Base-by-base conservation (phyloP, 2,113 vertebrate genomes). In the Macrotus californicus region DNA sequence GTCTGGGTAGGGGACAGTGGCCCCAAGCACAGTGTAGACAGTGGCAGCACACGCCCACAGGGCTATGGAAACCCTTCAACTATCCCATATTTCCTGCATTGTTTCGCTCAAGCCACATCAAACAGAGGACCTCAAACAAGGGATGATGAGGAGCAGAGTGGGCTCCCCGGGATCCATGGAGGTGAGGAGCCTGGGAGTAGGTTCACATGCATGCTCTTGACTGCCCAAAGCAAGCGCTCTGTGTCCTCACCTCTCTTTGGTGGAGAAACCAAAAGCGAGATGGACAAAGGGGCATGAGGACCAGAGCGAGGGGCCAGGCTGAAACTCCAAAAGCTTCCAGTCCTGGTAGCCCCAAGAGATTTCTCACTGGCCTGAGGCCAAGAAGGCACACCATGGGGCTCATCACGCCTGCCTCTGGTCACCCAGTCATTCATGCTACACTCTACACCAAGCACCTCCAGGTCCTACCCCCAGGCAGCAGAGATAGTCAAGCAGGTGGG, bases 391-490 rank as follows among this genome's bases (percentile, higher is more conserved):
- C 11, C 11, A 3, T 5, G 1, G 1, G 12, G 16, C 61, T 48
- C 9, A 3, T 2, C 19, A 5, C 5, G 2, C 46, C 11, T 2
- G 2, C 18, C 79, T 67, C 69, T 14, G 1, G 43, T 31, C 46
- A 52, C 48, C 22, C 5, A n/a, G 31, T 21, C 59, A 0, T 4
- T 67, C 10, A 1, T 6, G 3, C 26, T 7, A 1, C 1, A 0
- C 52, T 31, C 6, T 18, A 36, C 16, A 7, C 31, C 1, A 7
- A 48, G 36, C 10, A 26, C 21, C 21, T 8, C 56, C 5, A 3
- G 61, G 12, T 0, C n/a, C 39, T 61, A 31, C 16, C 41, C 5
- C 8, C 12, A 3, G 41, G 82, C 52, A 21, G 34, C 22, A 16
- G 24, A 77, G 61, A 34, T 3, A 3, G 64, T 52, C n/a, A 34